Evolutionary conservation across 2,797 vertebrate genomes (phyloP).

Genomic region (Phoeniculus purpureus): DNA sequence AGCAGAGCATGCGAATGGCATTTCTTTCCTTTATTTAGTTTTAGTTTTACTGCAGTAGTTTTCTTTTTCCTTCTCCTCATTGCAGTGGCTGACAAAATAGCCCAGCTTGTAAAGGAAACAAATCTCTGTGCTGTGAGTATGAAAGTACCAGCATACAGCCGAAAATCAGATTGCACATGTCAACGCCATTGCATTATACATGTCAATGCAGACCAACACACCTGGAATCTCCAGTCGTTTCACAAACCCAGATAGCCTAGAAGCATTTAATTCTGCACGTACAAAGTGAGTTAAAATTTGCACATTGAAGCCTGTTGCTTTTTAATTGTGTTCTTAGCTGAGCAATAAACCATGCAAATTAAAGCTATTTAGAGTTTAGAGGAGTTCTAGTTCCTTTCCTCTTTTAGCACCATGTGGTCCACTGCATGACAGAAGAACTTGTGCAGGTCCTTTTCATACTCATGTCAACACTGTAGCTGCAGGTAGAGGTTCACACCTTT

Average conservation of each 20-base stretch:
- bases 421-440: background rate
- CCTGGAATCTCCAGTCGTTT: background rate
- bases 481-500: background rate
- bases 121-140: background rate
- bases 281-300: conserved; percentile 35
- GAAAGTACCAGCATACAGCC: background rate
- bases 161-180: background rate
- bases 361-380: background rate
- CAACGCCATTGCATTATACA: background rate
- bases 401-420: background rate
- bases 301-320: background rate
- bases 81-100: background rate
- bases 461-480: background rate
- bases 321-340: background rate
- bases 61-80: background rate
- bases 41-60: background rate
- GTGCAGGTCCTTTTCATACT: fast-evolving
- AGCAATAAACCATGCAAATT: background rate
- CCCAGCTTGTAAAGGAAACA: background rate
- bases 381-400: background rate
- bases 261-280: background rate
- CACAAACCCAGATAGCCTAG: background rate
- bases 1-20: background rate
- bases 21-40: background rate
- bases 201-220: background rate